phyloP scores from a whole-genome alignment of 2,797 vertebrate species.

The Adrianichthys oophorus region DNA sequence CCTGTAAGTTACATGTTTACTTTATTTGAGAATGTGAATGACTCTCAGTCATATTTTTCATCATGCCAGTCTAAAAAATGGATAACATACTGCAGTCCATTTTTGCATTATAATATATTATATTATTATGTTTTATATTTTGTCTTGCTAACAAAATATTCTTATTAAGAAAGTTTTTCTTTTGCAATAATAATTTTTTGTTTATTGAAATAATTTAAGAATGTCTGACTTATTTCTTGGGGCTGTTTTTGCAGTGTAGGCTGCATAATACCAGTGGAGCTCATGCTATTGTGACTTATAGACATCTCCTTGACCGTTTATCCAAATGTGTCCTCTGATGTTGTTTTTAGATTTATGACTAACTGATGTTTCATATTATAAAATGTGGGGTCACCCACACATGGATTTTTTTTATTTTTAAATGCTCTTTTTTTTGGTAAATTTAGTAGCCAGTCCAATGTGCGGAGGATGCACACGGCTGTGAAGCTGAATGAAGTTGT shows the following conservation, averaged over 20 bases:
- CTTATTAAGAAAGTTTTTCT: no score
- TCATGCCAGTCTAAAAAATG: no score
- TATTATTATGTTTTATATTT: no score
- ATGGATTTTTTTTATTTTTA: background rate
- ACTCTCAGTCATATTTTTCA: conserved; percentile 9
- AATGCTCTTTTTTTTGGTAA: conserved; percentile 72
- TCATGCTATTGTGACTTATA: background rate
- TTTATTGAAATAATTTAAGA: no score
- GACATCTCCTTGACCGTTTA: background rate
- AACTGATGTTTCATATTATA: background rate
- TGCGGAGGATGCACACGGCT: conserved; percentile 87
- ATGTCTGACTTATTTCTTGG: no score
- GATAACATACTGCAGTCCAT: no score
- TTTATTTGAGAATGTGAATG: conserved; percentile 9
- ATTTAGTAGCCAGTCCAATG: conserved; percentile 82
- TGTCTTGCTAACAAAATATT: no score
- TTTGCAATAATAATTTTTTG: no score
- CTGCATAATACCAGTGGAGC: no score
- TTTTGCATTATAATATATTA: no score
- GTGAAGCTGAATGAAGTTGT: conserved; percentile 86
- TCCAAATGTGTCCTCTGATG: background rate
- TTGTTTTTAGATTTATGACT: background rate
- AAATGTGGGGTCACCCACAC: background rate
- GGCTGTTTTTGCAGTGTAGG: no score
- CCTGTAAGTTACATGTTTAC: conserved; percentile 85